These are phyloP conservation scores for Tyria jacobaeae DNA, from an alignment of 2,888 invertebrate species.

Conservation along the genomic window DNA sequence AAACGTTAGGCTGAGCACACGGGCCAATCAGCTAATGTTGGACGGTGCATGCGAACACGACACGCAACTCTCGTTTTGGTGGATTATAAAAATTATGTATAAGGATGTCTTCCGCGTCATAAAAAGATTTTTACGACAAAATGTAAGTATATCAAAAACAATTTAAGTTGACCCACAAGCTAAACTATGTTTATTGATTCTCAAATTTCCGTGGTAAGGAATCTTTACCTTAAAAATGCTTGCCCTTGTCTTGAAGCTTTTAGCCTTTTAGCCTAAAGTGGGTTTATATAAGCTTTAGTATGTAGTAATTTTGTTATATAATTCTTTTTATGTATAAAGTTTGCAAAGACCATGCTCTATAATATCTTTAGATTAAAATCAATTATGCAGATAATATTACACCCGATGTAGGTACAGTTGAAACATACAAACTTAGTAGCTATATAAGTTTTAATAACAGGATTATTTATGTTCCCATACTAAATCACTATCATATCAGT, in stretches of 20 bases:
- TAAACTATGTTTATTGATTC: too few species aligned
- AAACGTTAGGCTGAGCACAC: constrained; percentile 81
- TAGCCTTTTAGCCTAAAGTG: too few species aligned
- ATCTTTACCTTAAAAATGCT: too few species aligned
- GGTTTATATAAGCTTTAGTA: too few species aligned
- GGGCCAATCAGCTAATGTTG: constrained; percentile 84
- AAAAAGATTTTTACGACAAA: constrained; percentile 6
- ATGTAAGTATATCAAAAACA: not conserved
- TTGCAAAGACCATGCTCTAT: not conserved
- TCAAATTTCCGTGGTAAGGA: too few species aligned
- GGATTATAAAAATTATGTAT: constrained; percentile 43
- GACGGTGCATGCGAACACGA: constrained; percentile 74
- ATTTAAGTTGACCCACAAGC: too few species aligned
- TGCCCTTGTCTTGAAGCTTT: too few species aligned
- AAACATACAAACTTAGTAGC: not conserved
- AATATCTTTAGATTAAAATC: not conserved
- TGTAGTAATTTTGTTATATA: too few species aligned
- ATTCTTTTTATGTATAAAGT: not conserved
- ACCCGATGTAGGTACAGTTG: not conserved
- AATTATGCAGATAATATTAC: not conserved
- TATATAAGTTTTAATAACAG: constrained; percentile 32
- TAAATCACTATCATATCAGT: constrained; percentile 73
- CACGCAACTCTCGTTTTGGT: constrained; percentile 73
- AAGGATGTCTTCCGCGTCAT: constrained; percentile 24
- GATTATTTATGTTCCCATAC: constrained; percentile 61